Conservation (phyloP, 2,888 invertebrate species). For the Drosophila dives region DNA sequence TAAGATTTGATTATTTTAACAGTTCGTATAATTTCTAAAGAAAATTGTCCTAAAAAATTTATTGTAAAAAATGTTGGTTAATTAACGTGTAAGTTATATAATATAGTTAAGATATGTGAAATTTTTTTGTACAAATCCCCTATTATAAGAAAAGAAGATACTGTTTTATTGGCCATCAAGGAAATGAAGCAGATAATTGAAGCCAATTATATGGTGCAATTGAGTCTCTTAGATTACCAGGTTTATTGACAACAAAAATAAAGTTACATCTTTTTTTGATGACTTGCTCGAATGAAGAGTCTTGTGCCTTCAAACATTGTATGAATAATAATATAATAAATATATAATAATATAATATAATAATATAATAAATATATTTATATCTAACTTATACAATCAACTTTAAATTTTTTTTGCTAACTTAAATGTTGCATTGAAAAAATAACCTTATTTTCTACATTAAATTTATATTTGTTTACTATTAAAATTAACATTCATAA, state of each 20-base stretch:
- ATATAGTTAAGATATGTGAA: background rate
- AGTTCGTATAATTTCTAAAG: too few species aligned
- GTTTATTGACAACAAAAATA: background rate
- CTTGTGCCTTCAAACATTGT: background rate
- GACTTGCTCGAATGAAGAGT: background rate
- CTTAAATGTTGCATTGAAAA: too few species aligned
- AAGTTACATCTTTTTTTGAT: background rate
- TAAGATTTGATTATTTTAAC: too few species aligned
- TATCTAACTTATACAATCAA: background rate
- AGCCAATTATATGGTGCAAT: background rate
- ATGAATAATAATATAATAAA: too few species aligned
- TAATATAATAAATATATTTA: too few species aligned
- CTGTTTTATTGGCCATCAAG: background rate
- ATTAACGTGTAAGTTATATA: too few species aligned
- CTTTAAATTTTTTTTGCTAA: background rate
- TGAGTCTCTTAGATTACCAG: background rate
- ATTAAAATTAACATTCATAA: background rate
- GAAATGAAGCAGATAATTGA: background rate
- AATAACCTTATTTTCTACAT: too few species aligned
- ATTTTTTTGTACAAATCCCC: background rate
- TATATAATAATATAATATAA: too few species aligned
- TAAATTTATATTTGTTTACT: background rate
- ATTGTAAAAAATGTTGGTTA: background rate
- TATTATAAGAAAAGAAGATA: background rate
- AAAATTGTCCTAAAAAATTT: too few species aligned